phyloP scores from a whole-genome alignment of 2,888 invertebrate species.

The Nipponacmea schrenckii region DNA sequence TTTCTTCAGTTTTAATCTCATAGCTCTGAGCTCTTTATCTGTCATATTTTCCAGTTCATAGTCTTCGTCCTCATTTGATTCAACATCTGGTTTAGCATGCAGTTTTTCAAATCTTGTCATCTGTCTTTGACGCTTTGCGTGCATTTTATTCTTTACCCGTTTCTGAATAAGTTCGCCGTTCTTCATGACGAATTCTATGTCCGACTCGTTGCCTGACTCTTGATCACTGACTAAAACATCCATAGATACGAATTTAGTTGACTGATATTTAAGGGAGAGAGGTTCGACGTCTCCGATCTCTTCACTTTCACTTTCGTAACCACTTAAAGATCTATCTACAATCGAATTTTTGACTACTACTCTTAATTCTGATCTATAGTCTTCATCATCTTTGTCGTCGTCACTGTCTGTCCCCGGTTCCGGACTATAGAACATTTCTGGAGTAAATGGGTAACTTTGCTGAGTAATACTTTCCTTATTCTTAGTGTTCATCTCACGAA shows the following conservation, averaged over 20 bases:
- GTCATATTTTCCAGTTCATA: not conserved
- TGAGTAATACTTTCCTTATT: constrained; percentile 3
- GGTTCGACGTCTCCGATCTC: too few species aligned
- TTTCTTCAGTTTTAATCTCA: constrained; percentile 15
- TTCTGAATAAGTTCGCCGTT: constrained; percentile 13
- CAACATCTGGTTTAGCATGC: not conserved
- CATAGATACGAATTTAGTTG: not conserved
- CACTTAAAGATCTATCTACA: too few species aligned
- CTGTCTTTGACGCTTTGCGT: constrained; percentile 14
- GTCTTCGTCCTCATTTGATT: constrained; percentile 1
- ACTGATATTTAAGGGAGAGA: not conserved
- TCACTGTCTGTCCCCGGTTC: constrained; percentile 1
- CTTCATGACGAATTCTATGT: not conserved
- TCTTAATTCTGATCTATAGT: not conserved
- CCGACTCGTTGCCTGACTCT: not conserved
- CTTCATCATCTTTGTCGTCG: not conserved
- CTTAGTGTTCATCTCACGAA: constrained; percentile 8
- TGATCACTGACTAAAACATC: not conserved
- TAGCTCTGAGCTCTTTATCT: constrained; percentile 15
- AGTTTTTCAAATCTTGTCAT: constrained; percentile 12
- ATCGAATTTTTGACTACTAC: too few species aligned
- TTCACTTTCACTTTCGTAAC: too few species aligned
- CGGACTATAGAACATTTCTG: constrained; percentile 14
- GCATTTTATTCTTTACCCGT: constrained; percentile 15
- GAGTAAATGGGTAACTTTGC: not conserved